These are phyloP conservation scores for Seira musarum DNA, from an alignment of 2,888 invertebrate species.

Conservation along the genomic window DNA sequence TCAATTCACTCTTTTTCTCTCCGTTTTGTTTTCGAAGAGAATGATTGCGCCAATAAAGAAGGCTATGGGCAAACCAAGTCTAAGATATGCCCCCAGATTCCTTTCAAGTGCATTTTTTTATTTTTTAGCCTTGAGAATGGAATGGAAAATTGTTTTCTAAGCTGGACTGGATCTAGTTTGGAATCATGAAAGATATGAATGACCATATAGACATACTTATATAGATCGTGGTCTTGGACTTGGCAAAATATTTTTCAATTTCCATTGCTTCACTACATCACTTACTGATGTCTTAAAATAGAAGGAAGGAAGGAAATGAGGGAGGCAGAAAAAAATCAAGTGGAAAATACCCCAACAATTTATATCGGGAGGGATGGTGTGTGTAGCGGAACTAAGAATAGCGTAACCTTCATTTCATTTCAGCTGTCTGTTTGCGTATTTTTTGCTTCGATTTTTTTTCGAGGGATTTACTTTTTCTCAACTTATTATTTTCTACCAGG, in stretches of 20 bases:
- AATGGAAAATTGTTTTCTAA: slow-evolving; percentile 45
- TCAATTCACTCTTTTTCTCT: not conserved
- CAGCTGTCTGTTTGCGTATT: not conserved
- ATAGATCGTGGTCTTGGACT: not conserved
- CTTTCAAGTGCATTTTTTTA: slow-evolving; percentile 21
- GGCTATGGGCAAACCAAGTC: not conserved
- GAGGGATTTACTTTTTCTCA: slow-evolving; percentile 13
- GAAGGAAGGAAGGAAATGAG: slow-evolving; percentile 38
- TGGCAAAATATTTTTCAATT: not conserved
- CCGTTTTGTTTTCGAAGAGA: not conserved
- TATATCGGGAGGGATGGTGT: not conserved
- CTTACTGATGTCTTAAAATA: too few species aligned
- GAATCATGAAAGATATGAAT: too few species aligned
- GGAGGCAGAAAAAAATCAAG: slow-evolving; percentile 25
- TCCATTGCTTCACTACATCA: not conserved
- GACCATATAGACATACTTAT: not conserved
- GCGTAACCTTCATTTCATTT: slow-evolving; percentile 2
- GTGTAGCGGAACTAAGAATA: slow-evolving; percentile 11
- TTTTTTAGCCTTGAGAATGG: slow-evolving; percentile 37
- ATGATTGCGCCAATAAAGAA: slow-evolving; percentile 9
- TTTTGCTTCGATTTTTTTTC: slow-evolving; percentile 9
- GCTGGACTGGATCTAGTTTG: not conserved
- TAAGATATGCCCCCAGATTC: not conserved
- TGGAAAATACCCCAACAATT: slow-evolving; percentile 1
- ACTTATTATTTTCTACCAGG: slow-evolving; percentile 28